Evolutionary conservation across 2,797 vertebrate species (phyloP).

Genomic region (Catostomus latipinnis): DNA sequence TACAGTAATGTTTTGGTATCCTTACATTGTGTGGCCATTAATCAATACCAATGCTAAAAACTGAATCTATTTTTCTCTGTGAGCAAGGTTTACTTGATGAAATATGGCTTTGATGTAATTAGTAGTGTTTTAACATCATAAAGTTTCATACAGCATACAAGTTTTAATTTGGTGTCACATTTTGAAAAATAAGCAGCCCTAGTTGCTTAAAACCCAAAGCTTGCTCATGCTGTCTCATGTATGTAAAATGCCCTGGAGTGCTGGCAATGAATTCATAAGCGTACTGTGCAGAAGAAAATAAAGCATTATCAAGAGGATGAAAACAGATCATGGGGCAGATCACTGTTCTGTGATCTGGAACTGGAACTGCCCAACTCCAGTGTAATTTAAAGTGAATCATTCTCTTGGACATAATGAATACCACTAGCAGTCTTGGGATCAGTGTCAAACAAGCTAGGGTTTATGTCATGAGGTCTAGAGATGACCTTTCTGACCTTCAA

Average conservation of each 20-base stretch:
- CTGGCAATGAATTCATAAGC: not conserved
- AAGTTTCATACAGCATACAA: too few species aligned
- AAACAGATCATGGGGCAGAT: not conserved
- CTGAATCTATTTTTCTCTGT: not conserved
- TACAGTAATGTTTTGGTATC: not conserved
- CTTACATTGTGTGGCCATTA: conserved; percentile 13
- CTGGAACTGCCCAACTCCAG: not conserved
- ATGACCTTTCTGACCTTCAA: conserved; percentile 85
- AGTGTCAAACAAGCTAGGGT: not conserved
- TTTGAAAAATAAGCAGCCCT: not conserved
- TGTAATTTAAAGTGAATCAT: not conserved
- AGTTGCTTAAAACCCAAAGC: not conserved
- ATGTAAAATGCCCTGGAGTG: not conserved
- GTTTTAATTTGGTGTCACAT: not conserved
- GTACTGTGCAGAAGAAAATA: not conserved
- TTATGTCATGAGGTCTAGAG: conserved; percentile 16
- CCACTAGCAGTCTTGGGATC: not conserved
- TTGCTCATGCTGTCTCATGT: not conserved
- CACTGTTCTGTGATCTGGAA: not conserved
- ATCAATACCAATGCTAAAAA: conserved; percentile 14
- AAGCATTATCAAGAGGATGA: not conserved
- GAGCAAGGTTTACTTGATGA: not conserved
- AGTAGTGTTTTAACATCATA: too few species aligned
- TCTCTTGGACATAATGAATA: not conserved
- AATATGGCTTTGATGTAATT: not conserved